Evolutionary conservation across 2,797 vertebrate genomes (phyloP), one percentile per base, ranked within the genome.

Genomic region (Alosa sapidissima): DNA sequence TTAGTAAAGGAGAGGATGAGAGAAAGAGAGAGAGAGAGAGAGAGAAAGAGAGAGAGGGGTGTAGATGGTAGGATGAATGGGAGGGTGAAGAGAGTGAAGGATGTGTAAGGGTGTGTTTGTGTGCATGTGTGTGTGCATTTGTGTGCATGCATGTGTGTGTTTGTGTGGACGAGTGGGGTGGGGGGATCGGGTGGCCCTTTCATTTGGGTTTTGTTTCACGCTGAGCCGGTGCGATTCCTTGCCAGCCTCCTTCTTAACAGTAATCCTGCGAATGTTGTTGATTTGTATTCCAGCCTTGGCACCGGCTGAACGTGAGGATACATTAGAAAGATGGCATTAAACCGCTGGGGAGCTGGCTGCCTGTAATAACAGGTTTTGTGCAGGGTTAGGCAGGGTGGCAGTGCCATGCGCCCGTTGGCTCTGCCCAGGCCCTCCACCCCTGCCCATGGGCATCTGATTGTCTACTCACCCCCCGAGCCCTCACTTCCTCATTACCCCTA

Each of bases 221-320:
- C 16, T 78, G 19, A 78, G 28, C 72, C 16, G 19, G 16, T 9
- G 41, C 72, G 41, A 5, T 78, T 47, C 68, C 36, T 47, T 78
- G 72, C 36, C 72, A 78, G 41, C 36, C 72, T 78, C 72, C 36
- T 21, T 78, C 16, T 78, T 78, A 78, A 47, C 72, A 45, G 14
- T 78, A 78, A 72, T 72, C 68, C 33, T 33, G 14, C 65, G 36
- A 72, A 78, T 78, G 72, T 78, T 47, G 36, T 78, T 78, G 72
- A 47, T 78, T 78, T 78, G 72, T 45, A 10, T 47, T 78, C 19
- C 72, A 45, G 72, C 36, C 41, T 78, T 78, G 72, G 72, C 72
- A 78, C 65, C 5, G 41, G 1, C 72, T 13, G 19, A 3, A 19
- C 68, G 16, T 41, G 33, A 19, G 36, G 13, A 10, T 19, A 45